phyloP scores from a whole-genome alignment of 2,888 invertebrate species.

The Rhagium mordax region DNA sequence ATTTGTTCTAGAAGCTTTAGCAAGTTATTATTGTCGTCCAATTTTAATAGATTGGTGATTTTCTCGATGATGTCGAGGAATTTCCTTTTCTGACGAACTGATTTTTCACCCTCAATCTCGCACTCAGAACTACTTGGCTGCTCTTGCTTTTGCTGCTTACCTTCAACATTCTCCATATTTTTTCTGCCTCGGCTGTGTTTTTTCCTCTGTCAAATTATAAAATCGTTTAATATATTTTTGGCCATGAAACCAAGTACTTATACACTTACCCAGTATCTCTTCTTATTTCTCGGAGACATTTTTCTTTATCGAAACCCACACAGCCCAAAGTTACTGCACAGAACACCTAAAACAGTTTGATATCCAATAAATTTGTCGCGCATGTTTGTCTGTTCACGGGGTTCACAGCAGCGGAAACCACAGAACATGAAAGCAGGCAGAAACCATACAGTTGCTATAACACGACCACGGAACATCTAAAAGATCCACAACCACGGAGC shows the following conservation, averaged over 20 bases:
- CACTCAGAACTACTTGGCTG: no score
- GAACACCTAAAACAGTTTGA: no score
- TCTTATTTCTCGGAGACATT: background rate
- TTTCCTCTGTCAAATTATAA: background rate
- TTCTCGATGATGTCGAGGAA: background rate
- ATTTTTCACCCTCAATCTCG: background rate
- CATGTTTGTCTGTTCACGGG: no score
- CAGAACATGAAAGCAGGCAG: no score
- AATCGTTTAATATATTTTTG: background rate
- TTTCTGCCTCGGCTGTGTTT: background rate
- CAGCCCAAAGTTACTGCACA: no score
- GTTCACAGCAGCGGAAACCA: no score
- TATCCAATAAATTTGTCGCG: no score
- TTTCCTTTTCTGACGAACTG: background rate
- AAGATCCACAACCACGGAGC: no score
- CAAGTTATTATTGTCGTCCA: background rate
- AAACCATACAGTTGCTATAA: no score
- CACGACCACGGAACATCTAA: no score
- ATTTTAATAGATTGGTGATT: background rate
- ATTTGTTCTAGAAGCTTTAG: background rate
- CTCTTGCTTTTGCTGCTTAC: background rate
- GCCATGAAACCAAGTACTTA: background rate
- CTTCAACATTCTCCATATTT: background rate
- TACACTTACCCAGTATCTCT: background rate
- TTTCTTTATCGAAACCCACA: background rate